Percentiles rank a stretch among this genome's conserved stretches.
These are phyloP conservation scores for Spermophilus dauricus DNA, from an alignment of 2,113 vertebrate genomes.

Conservation along the genomic window DNA sequence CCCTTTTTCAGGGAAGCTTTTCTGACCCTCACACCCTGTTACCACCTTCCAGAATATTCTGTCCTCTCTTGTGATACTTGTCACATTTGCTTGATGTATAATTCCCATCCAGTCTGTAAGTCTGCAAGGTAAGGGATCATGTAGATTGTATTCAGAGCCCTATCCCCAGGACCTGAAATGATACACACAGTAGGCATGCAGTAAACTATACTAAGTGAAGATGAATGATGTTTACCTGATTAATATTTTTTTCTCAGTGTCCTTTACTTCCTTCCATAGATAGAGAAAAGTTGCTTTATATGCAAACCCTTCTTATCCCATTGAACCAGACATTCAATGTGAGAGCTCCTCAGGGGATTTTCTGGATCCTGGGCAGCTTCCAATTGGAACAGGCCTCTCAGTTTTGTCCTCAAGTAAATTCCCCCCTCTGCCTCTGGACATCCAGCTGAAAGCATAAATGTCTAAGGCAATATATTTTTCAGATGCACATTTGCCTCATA, in stretches of 20 bases:
- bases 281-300: background rate
- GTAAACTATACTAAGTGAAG: background rate
- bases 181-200: background rate
- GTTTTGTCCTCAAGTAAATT: background rate
- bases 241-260: background rate
- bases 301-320: background rate
- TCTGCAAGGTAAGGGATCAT: background rate
- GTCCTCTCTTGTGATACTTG: background rate
- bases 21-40: background rate
- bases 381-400: background rate
- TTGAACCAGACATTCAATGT: background rate
- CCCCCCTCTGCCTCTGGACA: background rate
- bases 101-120: background rate
- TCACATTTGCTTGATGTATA: background rate
- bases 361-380: background rate
- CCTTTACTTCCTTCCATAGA: background rate
- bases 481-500: background rate
- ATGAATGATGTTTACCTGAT: background rate
- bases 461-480: slow-evolving; percentile 5
- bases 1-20: background rate
- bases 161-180: background rate
- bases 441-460: background rate
- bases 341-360: background rate
- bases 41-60: background rate
- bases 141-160: background rate